Percentiles rank a stretch among this genome's conserved stretches.
Evolutionary conservation across 2,888 invertebrate genomes (phyloP).

Genomic region (Ophion obscuratus): DNA sequence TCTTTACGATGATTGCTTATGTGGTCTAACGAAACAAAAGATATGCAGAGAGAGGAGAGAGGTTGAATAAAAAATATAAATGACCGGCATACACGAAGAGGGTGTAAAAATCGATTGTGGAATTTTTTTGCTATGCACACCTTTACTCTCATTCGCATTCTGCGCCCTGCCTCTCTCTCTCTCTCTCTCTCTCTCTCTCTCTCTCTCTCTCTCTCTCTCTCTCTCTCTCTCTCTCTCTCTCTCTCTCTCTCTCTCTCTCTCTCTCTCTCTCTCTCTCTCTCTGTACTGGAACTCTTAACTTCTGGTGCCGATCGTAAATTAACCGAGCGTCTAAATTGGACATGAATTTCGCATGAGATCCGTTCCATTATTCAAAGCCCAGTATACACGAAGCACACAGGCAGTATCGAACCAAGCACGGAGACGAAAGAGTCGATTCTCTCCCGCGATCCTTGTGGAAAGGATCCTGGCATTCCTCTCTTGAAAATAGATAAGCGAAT

Average conservation of each 20-base stretch:
- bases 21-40: not conserved
- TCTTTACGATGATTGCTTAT: not conserved
- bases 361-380: constrained; percentile 74
- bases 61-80: not conserved
- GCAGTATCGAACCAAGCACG: constrained; percentile 31
- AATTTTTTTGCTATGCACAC: constrained; percentile 11
- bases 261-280: constrained; percentile 1
- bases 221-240: not conserved
- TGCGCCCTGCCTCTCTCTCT: not conserved
- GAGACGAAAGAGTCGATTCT: constrained; percentile 53
- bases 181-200: constrained; percentile 12
- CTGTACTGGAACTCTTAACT: constrained; percentile 67
- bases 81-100: not conserved
- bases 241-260: constrained; percentile 1
- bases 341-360: constrained; percentile 77
- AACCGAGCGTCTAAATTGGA: constrained; percentile 76
- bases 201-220: no score
- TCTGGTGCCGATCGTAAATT: constrained; percentile 75
- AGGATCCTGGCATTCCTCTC: constrained; percentile 45
- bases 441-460: constrained; percentile 26
- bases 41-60: not conserved
- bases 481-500: constrained; percentile 2
- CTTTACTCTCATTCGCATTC: not conserved
- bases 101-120: constrained; percentile 13
- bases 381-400: constrained; percentile 27